Percentiles rank a stretch among this genome's conserved stretches.
Conservation (phyloP, 2,113 vertebrate genomes). For the Heptranchias perlo region DNA sequence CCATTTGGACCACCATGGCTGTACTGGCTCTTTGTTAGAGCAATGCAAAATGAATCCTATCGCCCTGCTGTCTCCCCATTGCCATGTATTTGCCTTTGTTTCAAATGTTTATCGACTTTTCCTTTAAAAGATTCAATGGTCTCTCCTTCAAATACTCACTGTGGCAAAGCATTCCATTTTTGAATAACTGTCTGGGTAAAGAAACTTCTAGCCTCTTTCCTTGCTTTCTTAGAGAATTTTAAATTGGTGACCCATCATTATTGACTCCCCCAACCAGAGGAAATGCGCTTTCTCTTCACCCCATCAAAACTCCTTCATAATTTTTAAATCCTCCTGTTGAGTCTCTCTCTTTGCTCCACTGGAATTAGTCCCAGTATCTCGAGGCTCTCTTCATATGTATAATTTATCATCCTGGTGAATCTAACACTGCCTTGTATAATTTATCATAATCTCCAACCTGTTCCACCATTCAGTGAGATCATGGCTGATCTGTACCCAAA, state of each 20-base stretch:
- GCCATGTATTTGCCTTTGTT: no score
- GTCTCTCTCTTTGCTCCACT: not conserved
- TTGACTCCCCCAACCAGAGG: not conserved
- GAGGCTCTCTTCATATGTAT: not conserved
- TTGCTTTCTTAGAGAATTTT: not conserved
- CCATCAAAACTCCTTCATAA: not conserved
- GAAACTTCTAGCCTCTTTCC: no score
- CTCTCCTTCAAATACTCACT: no score
- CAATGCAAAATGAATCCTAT: no score
- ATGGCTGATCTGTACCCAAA: no score
- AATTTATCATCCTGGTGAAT: not conserved
- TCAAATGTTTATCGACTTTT: no score
- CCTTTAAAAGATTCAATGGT: no score
- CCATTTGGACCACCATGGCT: no score
- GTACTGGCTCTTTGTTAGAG: no score
- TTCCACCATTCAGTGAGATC: no score
- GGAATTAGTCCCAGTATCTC: not conserved
- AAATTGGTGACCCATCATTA: not conserved
- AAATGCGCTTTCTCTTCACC: not conserved
- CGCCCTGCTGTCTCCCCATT: no score
- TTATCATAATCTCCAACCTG: not conserved
- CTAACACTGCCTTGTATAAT: not conserved
- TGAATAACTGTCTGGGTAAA: not conserved
- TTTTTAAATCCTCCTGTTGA: not conserved
- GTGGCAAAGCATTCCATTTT: no score